Conservation (phyloP, 2,888 invertebrate genomes). For the Stenoptilia bipunctidactyla region DNA sequence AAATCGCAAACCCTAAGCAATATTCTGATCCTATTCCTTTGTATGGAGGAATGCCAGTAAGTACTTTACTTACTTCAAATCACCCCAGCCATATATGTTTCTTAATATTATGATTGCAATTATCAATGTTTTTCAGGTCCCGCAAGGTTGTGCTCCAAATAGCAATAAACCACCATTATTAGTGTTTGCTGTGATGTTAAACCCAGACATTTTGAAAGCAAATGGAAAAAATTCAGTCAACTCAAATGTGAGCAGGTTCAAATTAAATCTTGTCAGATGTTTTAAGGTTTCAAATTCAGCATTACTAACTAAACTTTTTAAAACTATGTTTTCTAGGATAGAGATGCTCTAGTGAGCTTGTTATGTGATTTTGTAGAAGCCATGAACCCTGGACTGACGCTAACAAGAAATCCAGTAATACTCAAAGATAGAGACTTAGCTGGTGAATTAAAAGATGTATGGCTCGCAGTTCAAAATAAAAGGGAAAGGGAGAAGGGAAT, state of each 20-base stretch:
- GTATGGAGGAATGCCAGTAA: conserved; percentile 80
- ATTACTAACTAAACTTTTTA: too few species aligned
- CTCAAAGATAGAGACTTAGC: conserved; percentile 78
- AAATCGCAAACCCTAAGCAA: conserved; percentile 76
- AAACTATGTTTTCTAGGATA: conserved; percentile 64
- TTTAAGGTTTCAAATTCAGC: too few species aligned
- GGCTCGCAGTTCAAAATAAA: conserved; percentile 77
- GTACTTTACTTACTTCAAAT: conserved; percentile 40
- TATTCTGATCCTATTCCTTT: conserved; percentile 77
- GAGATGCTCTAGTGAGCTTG: conserved; percentile 75
- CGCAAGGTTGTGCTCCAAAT: conserved; percentile 72
- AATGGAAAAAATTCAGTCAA: conserved; percentile 78
- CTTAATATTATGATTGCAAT: conserved; percentile 72
- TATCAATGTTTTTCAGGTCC: conserved; percentile 62
- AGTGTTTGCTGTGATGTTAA: conserved; percentile 81
- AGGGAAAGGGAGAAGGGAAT: conserved; percentile 65
- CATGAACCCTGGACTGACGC: conserved; percentile 76
- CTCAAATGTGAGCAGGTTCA: conserved; percentile 65
- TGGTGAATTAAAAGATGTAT: conserved; percentile 80
- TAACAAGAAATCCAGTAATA: conserved; percentile 72
- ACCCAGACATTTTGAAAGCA: conserved; percentile 77
- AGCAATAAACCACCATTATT: conserved; percentile 69
- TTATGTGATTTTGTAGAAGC: conserved; percentile 81
- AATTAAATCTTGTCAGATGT: too few species aligned
- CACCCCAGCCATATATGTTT: conserved; percentile 66